A percentile compares a stretch with the other conserved stretches of the same genome.
These are phyloP conservation scores for Syngnathus typhle DNA, from an alignment of 2,113 vertebrate genomes.

Conservation along the genomic window DNA sequence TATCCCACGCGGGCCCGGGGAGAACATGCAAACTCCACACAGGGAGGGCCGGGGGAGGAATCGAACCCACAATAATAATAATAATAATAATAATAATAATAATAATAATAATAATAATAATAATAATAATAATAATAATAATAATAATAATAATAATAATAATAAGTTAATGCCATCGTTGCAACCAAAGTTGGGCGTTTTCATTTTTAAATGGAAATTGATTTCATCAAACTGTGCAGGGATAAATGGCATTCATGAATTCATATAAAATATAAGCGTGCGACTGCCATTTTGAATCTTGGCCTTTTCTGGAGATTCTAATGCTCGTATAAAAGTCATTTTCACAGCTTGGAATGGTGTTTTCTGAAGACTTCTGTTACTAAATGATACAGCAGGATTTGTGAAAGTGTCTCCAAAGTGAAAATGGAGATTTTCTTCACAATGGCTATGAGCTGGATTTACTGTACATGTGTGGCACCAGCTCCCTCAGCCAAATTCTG, in stretches of 20 bases:
- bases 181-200: not conserved
- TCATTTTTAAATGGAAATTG: not conserved
- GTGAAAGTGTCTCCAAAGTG: not conserved
- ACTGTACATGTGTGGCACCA: conserved; percentile 12
- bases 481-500: conserved; percentile 32
- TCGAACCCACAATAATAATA: no score
- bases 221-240: not conserved
- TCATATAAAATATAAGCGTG: not conserved
- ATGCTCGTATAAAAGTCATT: not conserved
- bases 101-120: no score
- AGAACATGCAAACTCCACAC: no score
- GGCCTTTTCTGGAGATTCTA: not conserved
- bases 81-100: no score
- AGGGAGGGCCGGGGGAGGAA: no score
- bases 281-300: not conserved
- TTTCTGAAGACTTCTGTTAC: not conserved
- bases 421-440: not conserved
- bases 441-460: conserved; percentile 10
- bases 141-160: no score
- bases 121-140: no score
- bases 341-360: not conserved
- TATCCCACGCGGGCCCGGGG: no score
- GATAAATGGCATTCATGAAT: not conserved
- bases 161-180: no score
- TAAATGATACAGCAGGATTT: not conserved